These are phyloP conservation scores for Protobothrops mucrosquamatus DNA, from an alignment of 2,113 vertebrate genomes.

Conservation along the genomic window DNA sequence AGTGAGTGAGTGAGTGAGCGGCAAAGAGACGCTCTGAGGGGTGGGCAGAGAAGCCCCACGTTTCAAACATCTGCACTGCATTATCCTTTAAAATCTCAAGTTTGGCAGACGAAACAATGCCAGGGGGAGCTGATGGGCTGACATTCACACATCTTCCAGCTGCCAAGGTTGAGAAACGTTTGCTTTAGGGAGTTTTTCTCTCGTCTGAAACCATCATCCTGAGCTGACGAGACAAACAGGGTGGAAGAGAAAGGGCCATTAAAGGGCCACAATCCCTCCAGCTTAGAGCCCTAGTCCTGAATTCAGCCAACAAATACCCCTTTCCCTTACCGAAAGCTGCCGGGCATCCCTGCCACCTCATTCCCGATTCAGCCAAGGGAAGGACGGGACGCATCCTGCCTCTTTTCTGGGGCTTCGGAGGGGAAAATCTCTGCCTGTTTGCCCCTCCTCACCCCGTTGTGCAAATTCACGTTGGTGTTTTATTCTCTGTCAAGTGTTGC, in stretches of 20 bases:
- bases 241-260: background rate
- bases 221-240: background rate
- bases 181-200: background rate
- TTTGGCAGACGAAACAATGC: background rate
- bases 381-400: background rate
- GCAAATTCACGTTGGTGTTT: background rate
- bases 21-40: background rate
- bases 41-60: background rate
- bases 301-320: background rate
- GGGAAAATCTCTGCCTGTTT: background rate
- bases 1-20: background rate
- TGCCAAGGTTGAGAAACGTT: background rate
- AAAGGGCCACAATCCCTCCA: background rate
- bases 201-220: background rate
- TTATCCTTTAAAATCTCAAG: background rate
- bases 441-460: background rate
- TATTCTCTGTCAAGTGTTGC: background rate
- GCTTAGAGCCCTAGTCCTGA: background rate
- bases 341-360: background rate
- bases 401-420: background rate
- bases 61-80: background rate
- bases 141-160: background rate
- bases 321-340: background rate
- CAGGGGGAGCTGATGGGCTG: background rate
- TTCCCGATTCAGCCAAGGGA: background rate